phyloP scores from a whole-genome alignment of 2,888 invertebrate species.

The Cryptus armator region DNA sequence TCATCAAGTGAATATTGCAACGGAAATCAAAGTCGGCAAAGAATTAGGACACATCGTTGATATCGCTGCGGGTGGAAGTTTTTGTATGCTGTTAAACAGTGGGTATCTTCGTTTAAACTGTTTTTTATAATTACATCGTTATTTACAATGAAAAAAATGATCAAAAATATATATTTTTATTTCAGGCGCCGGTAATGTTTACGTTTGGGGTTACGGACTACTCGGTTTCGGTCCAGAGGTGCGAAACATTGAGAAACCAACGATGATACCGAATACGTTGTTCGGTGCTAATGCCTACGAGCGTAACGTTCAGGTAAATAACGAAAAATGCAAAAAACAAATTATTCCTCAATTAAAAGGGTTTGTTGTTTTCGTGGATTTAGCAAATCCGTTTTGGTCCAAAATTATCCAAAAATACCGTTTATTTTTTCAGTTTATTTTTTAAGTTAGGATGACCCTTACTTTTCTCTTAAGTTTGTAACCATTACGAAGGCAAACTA shows the following conservation, averaged over 20 bases:
- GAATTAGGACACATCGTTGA: slow-evolving; percentile 92
- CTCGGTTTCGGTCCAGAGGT: slow-evolving; percentile 95
- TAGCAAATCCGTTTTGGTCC: too few species aligned
- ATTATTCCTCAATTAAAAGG: not conserved
- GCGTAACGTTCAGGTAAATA: slow-evolving; percentile 86
- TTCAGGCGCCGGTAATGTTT: slow-evolving; percentile 93
- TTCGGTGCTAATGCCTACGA: slow-evolving; percentile 95
- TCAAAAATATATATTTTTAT: slow-evolving; percentile 29
- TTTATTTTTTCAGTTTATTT: not conserved
- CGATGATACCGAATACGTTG: slow-evolving; percentile 91
- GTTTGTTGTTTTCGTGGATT: too few species aligned
- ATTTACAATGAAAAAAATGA: not conserved
- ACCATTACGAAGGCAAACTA: not conserved
- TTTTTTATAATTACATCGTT: not conserved
- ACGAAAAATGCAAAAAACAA: not conserved
- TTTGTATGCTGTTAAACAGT: slow-evolving; percentile 94
- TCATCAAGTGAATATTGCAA: slow-evolving; percentile 92
- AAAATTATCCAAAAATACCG: too few species aligned
- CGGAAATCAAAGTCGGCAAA: slow-evolving; percentile 88
- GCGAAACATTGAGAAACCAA: slow-evolving; percentile 89
- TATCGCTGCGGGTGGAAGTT: slow-evolving; percentile 94
- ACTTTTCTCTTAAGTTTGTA: not conserved
- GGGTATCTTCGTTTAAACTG: slow-evolving; percentile 66
- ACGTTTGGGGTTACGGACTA: slow-evolving; percentile 97
- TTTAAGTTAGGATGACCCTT: not conserved